Evolutionary conservation across 2,113 vertebrate genomes (phyloP).

Genomic region (Neogale vison): DNA sequence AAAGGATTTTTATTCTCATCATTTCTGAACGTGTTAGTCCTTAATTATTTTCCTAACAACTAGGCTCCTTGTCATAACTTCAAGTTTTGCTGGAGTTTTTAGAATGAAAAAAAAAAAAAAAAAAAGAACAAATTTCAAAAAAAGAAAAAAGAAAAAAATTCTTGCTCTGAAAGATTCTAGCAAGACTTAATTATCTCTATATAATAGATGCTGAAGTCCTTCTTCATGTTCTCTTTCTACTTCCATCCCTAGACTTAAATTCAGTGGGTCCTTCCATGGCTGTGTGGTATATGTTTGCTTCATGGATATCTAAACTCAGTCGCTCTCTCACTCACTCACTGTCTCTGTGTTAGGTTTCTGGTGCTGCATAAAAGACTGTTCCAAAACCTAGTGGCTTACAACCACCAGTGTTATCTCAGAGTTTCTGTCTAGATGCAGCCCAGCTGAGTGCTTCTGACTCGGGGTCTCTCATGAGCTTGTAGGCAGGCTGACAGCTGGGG

Average conservation of each 20-base stretch:
- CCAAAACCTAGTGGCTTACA: not conserved
- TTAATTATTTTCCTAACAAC: constrained; percentile 1
- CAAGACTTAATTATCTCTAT: not conserved
- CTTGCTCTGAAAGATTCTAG: not conserved
- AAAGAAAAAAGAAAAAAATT: not conserved
- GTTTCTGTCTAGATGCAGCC: not conserved
- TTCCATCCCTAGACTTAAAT: not conserved
- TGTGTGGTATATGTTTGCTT: not conserved
- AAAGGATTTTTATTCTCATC: not conserved
- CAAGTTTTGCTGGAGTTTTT: constrained; percentile 33
- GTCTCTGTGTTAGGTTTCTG: not conserved
- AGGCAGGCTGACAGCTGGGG: not conserved
- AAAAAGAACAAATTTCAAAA: not conserved
- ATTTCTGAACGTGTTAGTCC: not conserved
- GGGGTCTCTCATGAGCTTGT: not conserved
- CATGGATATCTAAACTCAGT: too few species aligned
- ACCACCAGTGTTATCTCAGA: not conserved
- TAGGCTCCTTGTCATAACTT: not conserved
- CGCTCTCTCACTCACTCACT: too few species aligned
- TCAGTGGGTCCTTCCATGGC: not conserved
- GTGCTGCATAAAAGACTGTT: not conserved
- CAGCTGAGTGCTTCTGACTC: not conserved
- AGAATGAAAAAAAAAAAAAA: not conserved
- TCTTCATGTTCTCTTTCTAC: not conserved
- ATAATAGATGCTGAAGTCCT: not conserved